These are phyloP conservation scores for Polymixis lichenea DNA, from an alignment of 2,888 invertebrate genomes.

Conservation along the genomic window DNA sequence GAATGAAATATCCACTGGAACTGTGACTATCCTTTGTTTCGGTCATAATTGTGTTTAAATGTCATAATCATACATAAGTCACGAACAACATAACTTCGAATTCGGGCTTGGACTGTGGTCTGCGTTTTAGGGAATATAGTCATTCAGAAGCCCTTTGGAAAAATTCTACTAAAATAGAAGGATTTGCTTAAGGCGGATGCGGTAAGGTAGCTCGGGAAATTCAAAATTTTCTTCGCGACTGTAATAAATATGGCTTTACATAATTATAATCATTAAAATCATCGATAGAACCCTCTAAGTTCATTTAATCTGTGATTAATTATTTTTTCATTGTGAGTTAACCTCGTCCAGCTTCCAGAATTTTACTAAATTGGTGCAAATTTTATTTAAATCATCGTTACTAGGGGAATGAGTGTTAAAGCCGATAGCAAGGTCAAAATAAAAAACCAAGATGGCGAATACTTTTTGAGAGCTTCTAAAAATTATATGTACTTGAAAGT, in stretches of 20 bases:
- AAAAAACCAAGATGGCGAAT: too few species aligned
- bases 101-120: background rate
- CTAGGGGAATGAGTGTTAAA: background rate
- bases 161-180: background rate
- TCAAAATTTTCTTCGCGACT: too few species aligned
- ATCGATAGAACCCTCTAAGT: too few species aligned
- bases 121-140: background rate
- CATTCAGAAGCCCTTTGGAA: background rate
- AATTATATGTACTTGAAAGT: too few species aligned
- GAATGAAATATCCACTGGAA: background rate
- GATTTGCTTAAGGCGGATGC: background rate
- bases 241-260: too few species aligned
- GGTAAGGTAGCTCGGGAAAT: background rate
- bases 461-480: too few species aligned
- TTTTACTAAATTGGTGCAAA: background rate
- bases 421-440: too few species aligned
- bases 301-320: too few species aligned
- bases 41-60: background rate
- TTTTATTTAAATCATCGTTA: background rate
- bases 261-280: too few species aligned
- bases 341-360: background rate
- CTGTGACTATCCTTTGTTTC: background rate
- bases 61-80: conserved; percentile 3
- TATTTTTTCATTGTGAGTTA: too few species aligned
- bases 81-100: background rate